A percentile compares a stretch with the other conserved stretches of the same genome.
phyloP scores from a whole-genome alignment of 2,888 invertebrate species.

The Synergus gifuensis region DNA sequence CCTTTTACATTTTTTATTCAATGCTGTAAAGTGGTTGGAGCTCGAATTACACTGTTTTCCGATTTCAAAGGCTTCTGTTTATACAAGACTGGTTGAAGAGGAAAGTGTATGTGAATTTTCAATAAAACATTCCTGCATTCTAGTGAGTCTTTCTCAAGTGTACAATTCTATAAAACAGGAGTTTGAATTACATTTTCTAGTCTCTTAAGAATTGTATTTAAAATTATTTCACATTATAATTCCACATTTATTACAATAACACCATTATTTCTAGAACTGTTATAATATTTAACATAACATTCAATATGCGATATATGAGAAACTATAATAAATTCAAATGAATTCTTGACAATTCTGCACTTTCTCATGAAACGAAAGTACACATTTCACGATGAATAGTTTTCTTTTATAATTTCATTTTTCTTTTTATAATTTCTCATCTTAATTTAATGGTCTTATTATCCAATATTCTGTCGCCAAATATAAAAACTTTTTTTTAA shows the following conservation, averaged over 20 bases:
- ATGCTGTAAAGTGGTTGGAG: not conserved
- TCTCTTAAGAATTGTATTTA: not conserved
- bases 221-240: too few species aligned
- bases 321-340: too few species aligned
- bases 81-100: not conserved
- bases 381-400: not conserved
- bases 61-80: not conserved
- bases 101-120: not conserved
- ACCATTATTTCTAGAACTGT: too few species aligned
- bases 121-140: not conserved
- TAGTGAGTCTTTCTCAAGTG: not conserved
- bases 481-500: not conserved
- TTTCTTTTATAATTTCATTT: not conserved
- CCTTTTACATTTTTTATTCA: not conserved
- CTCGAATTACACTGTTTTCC: not conserved
- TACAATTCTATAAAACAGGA: not conserved
- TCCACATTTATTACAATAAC: too few species aligned
- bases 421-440: not conserved
- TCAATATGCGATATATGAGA: not conserved
- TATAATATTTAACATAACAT: not conserved
- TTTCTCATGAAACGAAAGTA: too few species aligned
- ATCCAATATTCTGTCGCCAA: not conserved
- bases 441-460: not conserved
- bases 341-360: too few species aligned
- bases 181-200: not conserved